These are phyloP conservation scores for Montipora cactus DNA, from an alignment of 64 coral and sea anemone genomes.

Conservation along the genomic window DNA sequence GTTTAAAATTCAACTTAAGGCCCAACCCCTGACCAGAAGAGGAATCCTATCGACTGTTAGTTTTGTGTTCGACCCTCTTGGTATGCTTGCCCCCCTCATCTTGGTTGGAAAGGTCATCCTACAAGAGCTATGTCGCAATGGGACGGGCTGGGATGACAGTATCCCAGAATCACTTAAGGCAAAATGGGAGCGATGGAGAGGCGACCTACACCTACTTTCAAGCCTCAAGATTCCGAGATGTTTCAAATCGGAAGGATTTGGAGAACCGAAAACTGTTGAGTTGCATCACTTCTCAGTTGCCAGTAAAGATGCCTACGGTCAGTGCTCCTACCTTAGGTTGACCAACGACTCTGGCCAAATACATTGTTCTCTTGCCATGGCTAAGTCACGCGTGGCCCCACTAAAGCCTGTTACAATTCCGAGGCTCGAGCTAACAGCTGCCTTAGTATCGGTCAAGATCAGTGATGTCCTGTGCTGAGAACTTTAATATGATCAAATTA, in stretches of 20 bases:
- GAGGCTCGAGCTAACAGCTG: conserved; percentile 14
- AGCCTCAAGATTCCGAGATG: background rate
- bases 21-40: background rate
- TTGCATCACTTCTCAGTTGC: conserved; percentile 63
- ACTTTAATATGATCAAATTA: conserved; percentile 23
- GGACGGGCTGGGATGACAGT: conserved; percentile 16
- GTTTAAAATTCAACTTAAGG: conserved; percentile 5
- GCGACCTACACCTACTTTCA: conserved; percentile 1
- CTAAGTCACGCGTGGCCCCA: background rate
- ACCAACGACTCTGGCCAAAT: conserved; percentile 21
- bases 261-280: background rate
- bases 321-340: conserved; percentile 52
- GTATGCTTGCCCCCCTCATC: background rate
- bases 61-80: conserved; percentile 39
- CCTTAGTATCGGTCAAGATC: background rate
- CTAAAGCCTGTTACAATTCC: conserved; percentile 19
- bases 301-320: conserved; percentile 47
- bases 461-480: background rate
- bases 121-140: background rate
- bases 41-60: background rate
- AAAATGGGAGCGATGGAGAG: conserved; percentile 31
- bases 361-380: conserved; percentile 27
- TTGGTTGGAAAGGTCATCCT: conserved; percentile 22
- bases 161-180: background rate
- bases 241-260: background rate